These are phyloP conservation scores for Delphinus delphis DNA, from an alignment of 2,113 vertebrate genomes.

Conservation along the genomic window DNA sequence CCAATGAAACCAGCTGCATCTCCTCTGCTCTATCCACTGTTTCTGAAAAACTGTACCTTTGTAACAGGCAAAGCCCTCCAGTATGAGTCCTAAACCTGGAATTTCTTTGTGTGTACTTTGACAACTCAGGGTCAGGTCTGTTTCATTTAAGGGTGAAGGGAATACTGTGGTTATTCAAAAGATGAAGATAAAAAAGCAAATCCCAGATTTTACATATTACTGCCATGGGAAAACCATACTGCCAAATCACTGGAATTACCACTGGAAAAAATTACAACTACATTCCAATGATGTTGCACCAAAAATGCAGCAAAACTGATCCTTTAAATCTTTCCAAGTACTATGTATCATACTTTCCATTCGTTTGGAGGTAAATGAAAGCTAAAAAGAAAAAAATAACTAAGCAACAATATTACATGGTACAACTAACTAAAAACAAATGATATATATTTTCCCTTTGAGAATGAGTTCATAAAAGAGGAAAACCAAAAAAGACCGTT, in stretches of 20 bases:
- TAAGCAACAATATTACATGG: neutral
- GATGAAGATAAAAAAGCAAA: constrained; percentile 12
- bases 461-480: constrained; percentile 34
- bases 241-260: constrained; percentile 51
- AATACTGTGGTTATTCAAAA: constrained; percentile 30
- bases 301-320: constrained; percentile 39
- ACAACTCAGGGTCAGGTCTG: neutral
- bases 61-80: neutral
- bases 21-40: neutral
- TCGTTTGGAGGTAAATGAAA: constrained; percentile 56
- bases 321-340: constrained; percentile 11
- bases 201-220: neutral
- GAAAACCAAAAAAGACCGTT: neutral
- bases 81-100: neutral
- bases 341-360: constrained; percentile 51
- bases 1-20: neutral
- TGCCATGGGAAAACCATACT: constrained; percentile 29
- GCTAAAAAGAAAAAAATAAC: constrained; percentile 18
- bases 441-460: neutral
- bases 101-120: constrained; percentile 25
- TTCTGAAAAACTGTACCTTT: neutral
- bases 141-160: constrained; percentile 23
- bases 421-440: constrained; percentile 49
- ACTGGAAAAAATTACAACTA: constrained; percentile 66
- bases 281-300: constrained; percentile 57